Percentiles rank a stretch among this genome's conserved stretches.
Conservation (phyloP, 2,113 vertebrate genomes). For the Saguinus midas region DNA sequence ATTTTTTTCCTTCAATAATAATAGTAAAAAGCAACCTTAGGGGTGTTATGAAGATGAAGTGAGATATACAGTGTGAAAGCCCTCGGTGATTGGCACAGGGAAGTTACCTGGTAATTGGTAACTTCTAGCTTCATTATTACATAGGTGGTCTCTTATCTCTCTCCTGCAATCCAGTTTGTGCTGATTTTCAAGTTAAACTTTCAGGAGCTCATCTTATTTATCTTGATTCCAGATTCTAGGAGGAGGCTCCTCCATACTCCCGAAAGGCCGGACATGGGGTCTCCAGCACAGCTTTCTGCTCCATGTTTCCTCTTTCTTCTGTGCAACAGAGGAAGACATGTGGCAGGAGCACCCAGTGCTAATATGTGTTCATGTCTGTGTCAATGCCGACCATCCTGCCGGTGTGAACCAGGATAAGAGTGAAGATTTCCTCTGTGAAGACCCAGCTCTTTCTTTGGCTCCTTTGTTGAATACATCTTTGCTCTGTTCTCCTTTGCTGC, state of each 20-base stretch:
- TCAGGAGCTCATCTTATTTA: background rate
- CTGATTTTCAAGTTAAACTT: slow-evolving; percentile 2
- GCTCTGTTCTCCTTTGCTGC: background rate
- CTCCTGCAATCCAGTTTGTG: background rate
- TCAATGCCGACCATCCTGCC: fast-evolving
- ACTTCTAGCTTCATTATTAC: background rate
- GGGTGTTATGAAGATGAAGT: background rate
- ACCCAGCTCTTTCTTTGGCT: background rate
- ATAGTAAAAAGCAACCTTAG: background rate
- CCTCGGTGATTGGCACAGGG: background rate
- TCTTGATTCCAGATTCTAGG: background rate
- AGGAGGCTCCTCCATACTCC: background rate
- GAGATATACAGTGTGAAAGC: background rate
- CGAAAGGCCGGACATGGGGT: background rate
- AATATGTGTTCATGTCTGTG: background rate
- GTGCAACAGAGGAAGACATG: background rate
- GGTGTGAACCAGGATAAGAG: background rate
- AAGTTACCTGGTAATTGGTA: background rate
- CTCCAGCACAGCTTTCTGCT: background rate
- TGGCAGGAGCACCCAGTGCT: background rate
- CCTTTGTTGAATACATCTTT: background rate
- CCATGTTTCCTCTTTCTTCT: background rate
- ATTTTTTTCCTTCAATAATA: background rate
- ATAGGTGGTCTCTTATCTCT: background rate
- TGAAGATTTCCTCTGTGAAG: background rate